A percentile compares a stretch with the other conserved stretches of the same genome.
Conservation (phyloP, 2,888 invertebrate genomes). For the Cantharis flavilabris region DNA sequence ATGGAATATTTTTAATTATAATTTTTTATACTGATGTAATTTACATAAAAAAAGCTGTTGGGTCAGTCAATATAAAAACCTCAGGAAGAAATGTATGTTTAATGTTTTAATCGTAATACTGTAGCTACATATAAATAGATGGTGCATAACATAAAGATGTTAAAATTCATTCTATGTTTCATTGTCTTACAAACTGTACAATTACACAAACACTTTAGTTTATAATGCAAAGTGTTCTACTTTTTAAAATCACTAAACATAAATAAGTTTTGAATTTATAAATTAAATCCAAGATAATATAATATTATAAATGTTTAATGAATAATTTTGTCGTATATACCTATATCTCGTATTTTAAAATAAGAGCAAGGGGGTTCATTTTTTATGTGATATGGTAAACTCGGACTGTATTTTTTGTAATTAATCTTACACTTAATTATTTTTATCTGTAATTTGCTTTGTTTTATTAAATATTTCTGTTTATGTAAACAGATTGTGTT, state of each 20-base stretch:
- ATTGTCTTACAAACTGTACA: too few species aligned
- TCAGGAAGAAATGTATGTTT: too few species aligned
- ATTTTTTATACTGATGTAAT: too few species aligned
- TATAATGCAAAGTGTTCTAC: neutral
- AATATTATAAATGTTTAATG: neutral
- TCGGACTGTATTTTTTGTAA: neutral
- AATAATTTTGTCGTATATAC: neutral
- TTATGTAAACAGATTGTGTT: neutral
- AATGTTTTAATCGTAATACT: too few species aligned
- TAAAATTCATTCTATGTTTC: neutral
- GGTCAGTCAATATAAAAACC: too few species aligned
- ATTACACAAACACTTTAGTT: neutral
- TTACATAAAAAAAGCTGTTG: too few species aligned
- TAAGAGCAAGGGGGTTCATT: neutral
- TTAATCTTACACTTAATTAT: neutral
- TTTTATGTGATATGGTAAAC: neutral
- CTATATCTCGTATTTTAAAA: neutral
- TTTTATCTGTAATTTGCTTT: neutral
- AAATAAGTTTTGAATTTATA: neutral
- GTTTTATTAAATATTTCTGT: neutral
- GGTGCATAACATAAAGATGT: neutral
- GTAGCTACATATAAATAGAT: too few species aligned
- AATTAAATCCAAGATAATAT: neutral
- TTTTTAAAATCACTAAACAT: neutral
- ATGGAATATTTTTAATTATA: too few species aligned